A percentile compares a stretch with the other conserved stretches of the same genome.
These are phyloP conservation scores for Brachionichthys hirsutus DNA, from an alignment of 2,113 vertebrate species.

Conservation along the genomic window DNA sequence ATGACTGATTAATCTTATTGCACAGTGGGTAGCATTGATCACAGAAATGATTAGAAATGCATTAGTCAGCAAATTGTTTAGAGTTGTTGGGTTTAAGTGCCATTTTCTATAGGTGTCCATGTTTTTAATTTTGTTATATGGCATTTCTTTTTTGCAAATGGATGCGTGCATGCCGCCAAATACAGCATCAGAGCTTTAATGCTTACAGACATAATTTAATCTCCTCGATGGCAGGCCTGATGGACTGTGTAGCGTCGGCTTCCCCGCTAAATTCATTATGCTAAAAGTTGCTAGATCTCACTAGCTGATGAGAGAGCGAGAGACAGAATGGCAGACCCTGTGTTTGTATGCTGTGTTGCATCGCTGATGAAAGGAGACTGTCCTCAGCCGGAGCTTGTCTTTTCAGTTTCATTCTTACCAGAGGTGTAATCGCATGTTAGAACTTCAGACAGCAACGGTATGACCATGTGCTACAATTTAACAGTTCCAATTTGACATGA, in stretches of 20 bases:
- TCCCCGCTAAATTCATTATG: slow-evolving; percentile 77
- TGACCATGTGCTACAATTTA: background rate
- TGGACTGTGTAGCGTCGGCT: slow-evolving; percentile 68
- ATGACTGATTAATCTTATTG: slow-evolving; percentile 76
- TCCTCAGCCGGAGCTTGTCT: background rate
- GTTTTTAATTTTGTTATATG: slow-evolving; percentile 79
- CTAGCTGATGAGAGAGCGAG: slow-evolving; percentile 64
- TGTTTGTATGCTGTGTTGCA: background rate
- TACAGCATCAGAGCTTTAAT: slow-evolving; percentile 76
- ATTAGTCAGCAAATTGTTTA: slow-evolving; percentile 78
- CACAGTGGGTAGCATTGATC: slow-evolving; percentile 75
- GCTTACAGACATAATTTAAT: slow-evolving; percentile 78
- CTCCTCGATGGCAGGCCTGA: slow-evolving; percentile 73
- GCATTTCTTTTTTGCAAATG: slow-evolving; percentile 79
- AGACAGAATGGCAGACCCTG: slow-evolving; percentile 22
- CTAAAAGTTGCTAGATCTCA: slow-evolving; percentile 74
- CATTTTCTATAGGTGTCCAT: slow-evolving; percentile 76
- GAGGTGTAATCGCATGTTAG: slow-evolving; percentile 9
- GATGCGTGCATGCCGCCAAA: slow-evolving; percentile 72
- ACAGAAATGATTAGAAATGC: slow-evolving; percentile 78
- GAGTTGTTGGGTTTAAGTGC: slow-evolving; percentile 69
- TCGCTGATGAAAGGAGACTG: slow-evolving; percentile 12
- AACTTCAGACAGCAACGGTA: background rate
- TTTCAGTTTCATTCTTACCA: background rate
- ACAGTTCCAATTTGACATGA: background rate